Evolutionary conservation across 2,113 vertebrate species (phyloP), one percentile per base, ranked within the genome.

Genomic region (Rhinoptilus africanus): DNA sequence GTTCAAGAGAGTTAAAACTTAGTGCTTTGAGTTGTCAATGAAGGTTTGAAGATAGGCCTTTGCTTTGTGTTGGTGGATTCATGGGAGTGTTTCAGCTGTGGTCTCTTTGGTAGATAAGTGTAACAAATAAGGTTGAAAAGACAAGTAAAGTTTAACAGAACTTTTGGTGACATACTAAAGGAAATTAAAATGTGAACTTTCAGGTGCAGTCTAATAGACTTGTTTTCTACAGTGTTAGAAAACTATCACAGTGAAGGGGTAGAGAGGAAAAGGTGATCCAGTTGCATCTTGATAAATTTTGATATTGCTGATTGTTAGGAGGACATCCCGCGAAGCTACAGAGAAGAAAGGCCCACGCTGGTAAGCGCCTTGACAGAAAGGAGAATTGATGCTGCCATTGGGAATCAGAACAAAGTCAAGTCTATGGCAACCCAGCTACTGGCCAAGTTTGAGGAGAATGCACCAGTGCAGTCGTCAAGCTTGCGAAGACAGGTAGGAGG

Each of bases 401-500:
- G 98, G 22, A 99, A 99, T 97, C 98, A 99, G 97, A 99, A 99
- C 98, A 99, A 99, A 97, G 99, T 99, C 95, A 99, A 99, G 96
- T 99, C 99, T 94, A 99, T 99, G 99, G 99, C 99, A 45, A 99
- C 99, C 18, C 99, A 99, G 97, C 98, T 99, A 50, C 98, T 99
- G 39, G 99, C 99, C 96, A 99, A 99, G 97, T 99, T 99, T 77
- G 99, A 99, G 92, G 99, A 99, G 97, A 99, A 99, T 8, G 99
- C 99, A 0, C 99, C 99, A 0, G 95, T 97, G 4, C 99, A 98
- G 23, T 98, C 98, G 22, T 73, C 98, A 3, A 98, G 98, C 67
- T 93, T 99, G 47, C 98, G 98, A 54, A 98, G 99, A 98, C 99
- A 99, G 99, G 99, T 99, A 97, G 53, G 85, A 78, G 21, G 30